phyloP scores from a whole-genome alignment of 2,113 vertebrate genomes.

The Tauraco erythrolophus region DNA sequence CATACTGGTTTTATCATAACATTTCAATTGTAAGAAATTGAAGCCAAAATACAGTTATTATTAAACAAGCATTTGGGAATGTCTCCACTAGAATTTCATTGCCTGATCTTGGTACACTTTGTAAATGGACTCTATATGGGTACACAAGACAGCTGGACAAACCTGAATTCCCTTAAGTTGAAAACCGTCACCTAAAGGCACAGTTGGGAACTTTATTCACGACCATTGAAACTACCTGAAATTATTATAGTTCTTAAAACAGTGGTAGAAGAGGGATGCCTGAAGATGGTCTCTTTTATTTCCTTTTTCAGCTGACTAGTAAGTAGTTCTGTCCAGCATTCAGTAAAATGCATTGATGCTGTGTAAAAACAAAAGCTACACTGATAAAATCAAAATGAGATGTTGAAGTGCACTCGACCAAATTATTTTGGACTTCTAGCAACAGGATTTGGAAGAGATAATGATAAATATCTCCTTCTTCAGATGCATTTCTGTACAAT shows the following conservation, averaged over 20 bases:
- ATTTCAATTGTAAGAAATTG: neutral
- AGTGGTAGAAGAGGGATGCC: fast-evolving
- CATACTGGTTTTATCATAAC: neutral
- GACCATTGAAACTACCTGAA: neutral
- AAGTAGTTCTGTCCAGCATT: neutral
- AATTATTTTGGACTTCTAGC: neutral
- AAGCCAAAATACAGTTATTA: neutral
- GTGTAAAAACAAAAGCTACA: neutral
- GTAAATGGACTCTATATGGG: neutral
- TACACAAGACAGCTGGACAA: neutral
- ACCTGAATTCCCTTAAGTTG: neutral
- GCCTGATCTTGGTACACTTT: neutral
- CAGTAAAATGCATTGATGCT: neutral
- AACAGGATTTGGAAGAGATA: neutral
- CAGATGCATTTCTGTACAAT: neutral
- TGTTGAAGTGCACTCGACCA: neutral
- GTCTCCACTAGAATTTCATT: neutral
- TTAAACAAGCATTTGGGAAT: neutral
- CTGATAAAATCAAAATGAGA: fast-evolving
- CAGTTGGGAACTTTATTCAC: neutral
- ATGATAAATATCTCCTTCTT: neutral
- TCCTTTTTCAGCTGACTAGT: neutral
- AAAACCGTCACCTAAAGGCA: neutral
- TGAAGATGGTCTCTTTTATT: neutral
- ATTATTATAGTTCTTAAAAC: neutral